Evolutionary conservation across 2,113 vertebrate genomes (phyloP).

Genomic region (Mus spicilegus): DNA sequence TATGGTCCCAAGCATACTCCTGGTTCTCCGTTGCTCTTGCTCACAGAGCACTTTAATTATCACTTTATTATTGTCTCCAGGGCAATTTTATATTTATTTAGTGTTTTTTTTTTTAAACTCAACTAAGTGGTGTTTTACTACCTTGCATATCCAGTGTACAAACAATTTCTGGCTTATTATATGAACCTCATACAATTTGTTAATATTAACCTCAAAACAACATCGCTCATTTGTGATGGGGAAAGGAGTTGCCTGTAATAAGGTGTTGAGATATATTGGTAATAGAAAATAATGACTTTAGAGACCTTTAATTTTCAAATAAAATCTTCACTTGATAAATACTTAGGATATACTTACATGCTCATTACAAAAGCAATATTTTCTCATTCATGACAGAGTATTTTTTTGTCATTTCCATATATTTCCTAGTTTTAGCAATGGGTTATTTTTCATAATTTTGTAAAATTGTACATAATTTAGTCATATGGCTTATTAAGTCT

Average conservation of each 20-base stretch:
- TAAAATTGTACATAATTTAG: neutral
- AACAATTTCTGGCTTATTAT: neutral
- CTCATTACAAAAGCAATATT: neutral
- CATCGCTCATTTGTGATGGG: neutral
- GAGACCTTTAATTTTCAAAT: neutral
- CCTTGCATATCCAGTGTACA: neutral
- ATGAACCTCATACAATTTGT: neutral
- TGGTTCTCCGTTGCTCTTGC: neutral
- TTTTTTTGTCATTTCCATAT: neutral
- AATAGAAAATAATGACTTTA: neutral
- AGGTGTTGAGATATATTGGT: neutral
- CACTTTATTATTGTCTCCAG: neutral
- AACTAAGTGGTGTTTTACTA: neutral
- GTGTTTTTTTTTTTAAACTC: neutral
- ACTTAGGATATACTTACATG: neutral
- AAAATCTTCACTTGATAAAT: constrained; percentile 27
- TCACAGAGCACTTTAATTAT: constrained; percentile 6
- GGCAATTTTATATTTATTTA: constrained; percentile 36
- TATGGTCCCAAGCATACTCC: neutral
- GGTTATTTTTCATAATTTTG: constrained; percentile 12
- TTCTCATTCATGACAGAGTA: neutral
- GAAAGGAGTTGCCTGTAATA: neutral
- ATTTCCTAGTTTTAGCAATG: neutral
- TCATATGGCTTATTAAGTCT: constrained; percentile 24
- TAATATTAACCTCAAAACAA: neutral